These are phyloP conservation scores for Julus scanicus DNA, from an alignment of 2,888 invertebrate genomes.

Conservation along the genomic window DNA sequence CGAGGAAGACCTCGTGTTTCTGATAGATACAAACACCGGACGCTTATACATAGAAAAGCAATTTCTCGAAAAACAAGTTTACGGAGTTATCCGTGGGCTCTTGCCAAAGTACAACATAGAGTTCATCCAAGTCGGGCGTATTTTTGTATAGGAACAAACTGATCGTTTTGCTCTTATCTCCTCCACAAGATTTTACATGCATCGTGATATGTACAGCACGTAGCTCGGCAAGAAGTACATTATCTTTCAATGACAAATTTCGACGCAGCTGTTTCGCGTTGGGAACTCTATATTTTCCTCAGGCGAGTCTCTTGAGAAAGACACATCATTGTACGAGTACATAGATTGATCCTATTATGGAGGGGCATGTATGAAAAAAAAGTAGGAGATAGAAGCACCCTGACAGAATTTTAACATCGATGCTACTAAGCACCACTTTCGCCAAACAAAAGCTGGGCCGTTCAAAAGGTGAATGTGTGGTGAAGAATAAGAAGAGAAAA, in stretches of 20 bases:
- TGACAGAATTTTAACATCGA: neutral
- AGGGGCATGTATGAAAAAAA: neutral
- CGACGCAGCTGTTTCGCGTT: constrained; percentile 25
- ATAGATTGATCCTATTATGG: constrained; percentile 49
- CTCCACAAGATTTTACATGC: constrained; percentile 27
- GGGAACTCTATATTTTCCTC: constrained; percentile 38
- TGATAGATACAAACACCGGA: no score
- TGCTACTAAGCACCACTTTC: constrained; percentile 5
- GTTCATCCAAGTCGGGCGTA: neutral
- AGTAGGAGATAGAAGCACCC: neutral
- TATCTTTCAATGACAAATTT: constrained; percentile 51
- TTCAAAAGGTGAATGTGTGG: neutral
- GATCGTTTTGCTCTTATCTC: constrained; percentile 18
- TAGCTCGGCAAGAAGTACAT: constrained; percentile 40
- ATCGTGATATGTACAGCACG: constrained; percentile 32
- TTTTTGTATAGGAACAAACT: neutral
- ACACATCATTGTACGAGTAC: constrained; percentile 43
- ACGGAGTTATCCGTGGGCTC: neutral
- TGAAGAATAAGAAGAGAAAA: neutral
- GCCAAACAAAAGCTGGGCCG: neutral
- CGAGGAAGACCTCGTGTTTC: no score
- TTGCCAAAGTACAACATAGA: neutral
- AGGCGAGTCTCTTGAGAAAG: constrained; percentile 48
- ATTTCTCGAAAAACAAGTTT: neutral
- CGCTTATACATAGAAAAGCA: neutral